These are phyloP conservation scores for Cercopithecus mona DNA, from an alignment of 2,113 vertebrate genomes.

Conservation along the genomic window DNA sequence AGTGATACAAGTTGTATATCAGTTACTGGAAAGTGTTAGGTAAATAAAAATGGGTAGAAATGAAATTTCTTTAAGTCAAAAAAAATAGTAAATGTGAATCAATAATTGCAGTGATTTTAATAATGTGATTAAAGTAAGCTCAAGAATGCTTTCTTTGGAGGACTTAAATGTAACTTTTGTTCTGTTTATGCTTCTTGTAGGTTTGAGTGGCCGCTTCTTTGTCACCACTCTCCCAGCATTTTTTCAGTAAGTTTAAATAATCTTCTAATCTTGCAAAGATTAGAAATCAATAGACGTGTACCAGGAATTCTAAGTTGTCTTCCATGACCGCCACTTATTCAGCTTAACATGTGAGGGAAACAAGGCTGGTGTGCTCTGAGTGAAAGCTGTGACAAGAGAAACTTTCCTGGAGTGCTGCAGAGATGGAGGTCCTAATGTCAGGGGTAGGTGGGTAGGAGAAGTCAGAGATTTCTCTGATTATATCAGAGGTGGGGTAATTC, in stretches of 20 bases:
- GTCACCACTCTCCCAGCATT: conserved; percentile 91
- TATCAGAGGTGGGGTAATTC: not conserved
- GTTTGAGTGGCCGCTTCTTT: conserved; percentile 92
- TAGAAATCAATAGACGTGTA: not conserved
- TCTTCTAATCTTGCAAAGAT: not conserved
- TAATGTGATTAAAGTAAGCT: not conserved
- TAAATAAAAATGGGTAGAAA: conserved; percentile 9
- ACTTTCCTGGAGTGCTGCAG: not conserved
- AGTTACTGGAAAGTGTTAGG: not conserved
- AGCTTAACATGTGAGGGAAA: not conserved
- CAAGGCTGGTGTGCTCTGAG: not conserved
- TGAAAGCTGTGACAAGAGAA: not conserved
- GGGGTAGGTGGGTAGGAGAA: not conserved
- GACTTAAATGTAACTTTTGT: conserved; percentile 39
- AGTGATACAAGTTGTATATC: not conserved
- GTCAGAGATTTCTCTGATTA: not conserved
- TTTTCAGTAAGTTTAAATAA: conserved; percentile 87
- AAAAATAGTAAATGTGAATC: not conserved
- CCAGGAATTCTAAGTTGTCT: not conserved
- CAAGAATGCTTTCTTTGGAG: not conserved
- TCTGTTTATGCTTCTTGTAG: conserved; percentile 77
- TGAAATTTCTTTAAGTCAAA: not conserved
- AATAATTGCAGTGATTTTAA: not conserved
- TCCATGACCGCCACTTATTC: not conserved
- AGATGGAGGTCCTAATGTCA: not conserved